Percentiles rank a stretch among this genome's conserved stretches.
Conservation (phyloP, 2,797 vertebrate species). For the Pangasius larnaudii region DNA sequence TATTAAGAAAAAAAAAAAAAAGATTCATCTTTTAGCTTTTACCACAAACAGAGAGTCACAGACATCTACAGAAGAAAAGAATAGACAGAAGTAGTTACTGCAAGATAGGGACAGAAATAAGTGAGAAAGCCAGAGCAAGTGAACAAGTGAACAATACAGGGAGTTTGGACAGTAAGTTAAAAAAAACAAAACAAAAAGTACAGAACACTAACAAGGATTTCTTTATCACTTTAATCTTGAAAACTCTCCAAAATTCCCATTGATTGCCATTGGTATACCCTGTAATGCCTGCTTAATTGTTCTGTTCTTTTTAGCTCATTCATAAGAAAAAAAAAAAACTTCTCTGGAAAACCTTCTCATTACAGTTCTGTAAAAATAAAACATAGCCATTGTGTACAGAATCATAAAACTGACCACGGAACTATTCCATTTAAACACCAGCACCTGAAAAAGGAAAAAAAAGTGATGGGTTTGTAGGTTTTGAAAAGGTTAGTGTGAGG, state of each 20-base stretch:
- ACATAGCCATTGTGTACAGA: not conserved
- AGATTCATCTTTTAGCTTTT: not conserved
- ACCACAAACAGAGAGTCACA: not conserved
- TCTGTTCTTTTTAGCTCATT: not conserved
- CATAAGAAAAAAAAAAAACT: not conserved
- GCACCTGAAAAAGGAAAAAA: not conserved
- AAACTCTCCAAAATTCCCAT: constrained; percentile 10
- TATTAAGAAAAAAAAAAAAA: too few species aligned
- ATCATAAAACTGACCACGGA: not conserved
- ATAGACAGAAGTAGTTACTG: constrained; percentile 31
- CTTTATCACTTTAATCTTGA: constrained; percentile 1
- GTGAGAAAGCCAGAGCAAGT: not conserved
- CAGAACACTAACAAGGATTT: constrained; percentile 1
- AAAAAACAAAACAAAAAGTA: not conserved
- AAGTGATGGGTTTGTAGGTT: not conserved
- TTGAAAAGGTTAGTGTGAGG: not conserved
- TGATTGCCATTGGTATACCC: constrained; percentile 7
- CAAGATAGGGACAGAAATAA: not conserved
- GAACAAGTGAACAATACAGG: not conserved
- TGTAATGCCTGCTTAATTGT: not conserved
- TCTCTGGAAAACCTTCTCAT: not conserved
- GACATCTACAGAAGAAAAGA: not conserved
- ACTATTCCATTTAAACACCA: not conserved
- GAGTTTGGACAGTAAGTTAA: not conserved
- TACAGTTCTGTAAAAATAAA: constrained; percentile 5